Percentiles rank a stretch among this genome's conserved stretches.
Conservation (phyloP, 2,888 invertebrate species). For the Caenorhabditis sinica region DNA sequence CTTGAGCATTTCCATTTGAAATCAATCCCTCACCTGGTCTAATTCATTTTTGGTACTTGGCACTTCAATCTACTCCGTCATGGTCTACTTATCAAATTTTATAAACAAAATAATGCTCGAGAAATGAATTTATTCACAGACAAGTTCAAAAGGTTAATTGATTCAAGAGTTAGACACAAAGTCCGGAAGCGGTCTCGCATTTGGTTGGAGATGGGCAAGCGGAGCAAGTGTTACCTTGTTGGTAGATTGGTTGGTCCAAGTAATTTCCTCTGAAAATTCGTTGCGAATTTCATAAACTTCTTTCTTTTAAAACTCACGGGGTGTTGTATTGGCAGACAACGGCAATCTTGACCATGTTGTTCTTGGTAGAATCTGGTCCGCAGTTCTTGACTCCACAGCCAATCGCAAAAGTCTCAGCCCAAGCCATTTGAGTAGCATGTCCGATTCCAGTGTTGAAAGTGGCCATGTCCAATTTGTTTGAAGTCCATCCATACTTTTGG, state of each 20-base stretch:
- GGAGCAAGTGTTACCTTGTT: slow-evolving; percentile 42
- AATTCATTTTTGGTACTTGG: too few relatives aligned
- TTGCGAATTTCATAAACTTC: background rate
- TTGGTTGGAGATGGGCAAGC: slow-evolving; percentile 21
- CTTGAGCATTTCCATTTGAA: too few relatives aligned
- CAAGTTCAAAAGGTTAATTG: background rate
- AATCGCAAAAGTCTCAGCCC: slow-evolving; percentile 35
- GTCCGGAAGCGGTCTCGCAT: too few relatives aligned
- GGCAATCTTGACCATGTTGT: slow-evolving; percentile 10
- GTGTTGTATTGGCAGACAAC: slow-evolving; percentile 52
- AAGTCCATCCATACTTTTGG: slow-evolving; percentile 58
- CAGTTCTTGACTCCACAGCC: slow-evolving; percentile 60
- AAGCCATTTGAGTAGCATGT: slow-evolving; percentile 64
- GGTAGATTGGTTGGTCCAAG: slow-evolving; percentile 38
- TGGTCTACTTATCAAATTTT: too few relatives aligned
- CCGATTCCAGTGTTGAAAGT: slow-evolving; percentile 56
- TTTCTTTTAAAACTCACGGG: slow-evolving; percentile 1
- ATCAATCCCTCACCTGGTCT: too few relatives aligned
- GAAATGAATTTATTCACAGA: slow-evolving; percentile 15
- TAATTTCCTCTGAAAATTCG: slow-evolving; percentile 37
- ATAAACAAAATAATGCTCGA: background rate
- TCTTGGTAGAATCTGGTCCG: background rate
- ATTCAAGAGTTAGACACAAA: too few relatives aligned
- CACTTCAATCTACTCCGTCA: too few relatives aligned
- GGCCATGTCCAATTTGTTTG: slow-evolving; percentile 35